A percentile compares a stretch with the other conserved stretches of the same genome.
phyloP scores from a whole-genome alignment of 2,888 invertebrate genomes.

The Matsumyia berberina region DNA sequence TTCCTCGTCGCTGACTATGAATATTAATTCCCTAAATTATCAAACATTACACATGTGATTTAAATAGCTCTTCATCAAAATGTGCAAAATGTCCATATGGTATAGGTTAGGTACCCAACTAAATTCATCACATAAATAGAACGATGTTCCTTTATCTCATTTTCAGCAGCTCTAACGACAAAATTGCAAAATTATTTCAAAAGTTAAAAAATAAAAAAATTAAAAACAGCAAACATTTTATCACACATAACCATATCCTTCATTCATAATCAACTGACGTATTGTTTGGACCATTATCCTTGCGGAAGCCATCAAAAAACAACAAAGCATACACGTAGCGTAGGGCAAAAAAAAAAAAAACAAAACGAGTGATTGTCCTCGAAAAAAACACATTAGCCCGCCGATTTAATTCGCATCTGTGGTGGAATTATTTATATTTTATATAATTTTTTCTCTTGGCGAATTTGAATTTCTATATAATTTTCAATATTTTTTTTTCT shows the following conservation, averaged over 20 bases:
- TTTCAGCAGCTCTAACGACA: conserved; percentile 49
- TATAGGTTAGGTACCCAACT: background rate
- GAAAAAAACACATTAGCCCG: conserved; percentile 66
- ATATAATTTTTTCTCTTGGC: conserved; percentile 28
- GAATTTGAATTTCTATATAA: conserved; percentile 65
- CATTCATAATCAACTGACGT: conserved; percentile 70
- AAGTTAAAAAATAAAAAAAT: conserved; percentile 18
- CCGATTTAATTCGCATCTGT: conserved; percentile 74
- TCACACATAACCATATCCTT: conserved; percentile 68
- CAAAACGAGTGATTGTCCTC: conserved; percentile 22
- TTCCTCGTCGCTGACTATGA: conserved; percentile 19
- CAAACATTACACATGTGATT: conserved; percentile 40
- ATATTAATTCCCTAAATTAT: conserved; percentile 43
- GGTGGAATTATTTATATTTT: conserved; percentile 54
- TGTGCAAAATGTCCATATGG: background rate
- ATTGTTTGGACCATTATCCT: conserved; percentile 68
- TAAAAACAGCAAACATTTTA: conserved; percentile 58
- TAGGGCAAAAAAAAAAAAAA: conserved; percentile 13
- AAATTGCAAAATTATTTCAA: conserved; percentile 45
- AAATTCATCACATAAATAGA: conserved; percentile 43
- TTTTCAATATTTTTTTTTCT: conserved; percentile 37
- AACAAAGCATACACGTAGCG: conserved; percentile 31
- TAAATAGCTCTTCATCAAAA: conserved; percentile 52
- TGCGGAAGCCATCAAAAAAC: conserved; percentile 62
- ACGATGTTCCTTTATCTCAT: conserved; percentile 52